Percentiles rank a stretch among this genome's conserved stretches.
Conservation (phyloP, 2,797 vertebrate genomes). For the Harpagifer antarcticus region DNA sequence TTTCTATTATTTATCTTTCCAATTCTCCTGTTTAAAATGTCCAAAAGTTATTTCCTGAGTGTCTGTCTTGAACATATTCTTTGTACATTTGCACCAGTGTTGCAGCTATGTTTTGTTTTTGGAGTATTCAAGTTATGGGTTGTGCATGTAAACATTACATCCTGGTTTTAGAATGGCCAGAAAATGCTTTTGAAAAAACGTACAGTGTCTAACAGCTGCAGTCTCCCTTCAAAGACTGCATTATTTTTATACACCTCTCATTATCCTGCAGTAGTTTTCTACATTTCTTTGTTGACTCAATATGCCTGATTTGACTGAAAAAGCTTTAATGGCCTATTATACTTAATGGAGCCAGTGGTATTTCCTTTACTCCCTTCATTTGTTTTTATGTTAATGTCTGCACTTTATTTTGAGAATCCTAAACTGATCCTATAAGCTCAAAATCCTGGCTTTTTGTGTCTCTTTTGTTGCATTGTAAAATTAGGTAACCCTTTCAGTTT, state of each 20-base stretch:
- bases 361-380: conserved; percentile 48
- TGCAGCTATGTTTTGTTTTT: neutral
- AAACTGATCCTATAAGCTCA: conserved; percentile 37
- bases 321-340: conserved; percentile 58
- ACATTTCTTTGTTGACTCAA: conserved; percentile 47
- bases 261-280: conserved; percentile 40
- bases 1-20: neutral
- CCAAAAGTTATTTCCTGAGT: neutral
- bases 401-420: conserved; percentile 49
- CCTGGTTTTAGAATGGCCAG: neutral
- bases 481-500: conserved; percentile 8
- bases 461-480: conserved; percentile 13
- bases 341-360: conserved; percentile 45
- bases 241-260: conserved; percentile 26
- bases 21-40: neutral
- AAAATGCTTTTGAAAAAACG: neutral
- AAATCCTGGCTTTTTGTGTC: conserved; percentile 17
- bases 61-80: neutral
- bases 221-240: neutral
- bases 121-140: neutral
- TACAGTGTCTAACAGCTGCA: neutral
- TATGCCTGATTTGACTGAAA: conserved; percentile 43
- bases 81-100: neutral
- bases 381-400: conserved; percentile 56
- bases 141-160: conserved; percentile 8